Conservation (phyloP, 2,113 vertebrate genomes). For the Carlito syrichta region DNA sequence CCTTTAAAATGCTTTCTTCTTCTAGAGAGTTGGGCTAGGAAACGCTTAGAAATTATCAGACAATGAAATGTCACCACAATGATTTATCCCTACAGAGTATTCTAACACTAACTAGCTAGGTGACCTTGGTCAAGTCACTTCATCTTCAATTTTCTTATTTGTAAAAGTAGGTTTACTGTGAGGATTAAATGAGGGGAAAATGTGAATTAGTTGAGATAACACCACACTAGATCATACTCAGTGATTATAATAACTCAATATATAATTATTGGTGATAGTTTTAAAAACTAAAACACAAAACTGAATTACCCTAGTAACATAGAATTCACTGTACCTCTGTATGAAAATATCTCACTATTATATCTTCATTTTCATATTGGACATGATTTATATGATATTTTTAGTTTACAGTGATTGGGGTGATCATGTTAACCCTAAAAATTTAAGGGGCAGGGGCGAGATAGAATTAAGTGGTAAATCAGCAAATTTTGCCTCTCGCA, state of each 20-base stretch:
- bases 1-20: background rate
- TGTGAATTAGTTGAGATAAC: background rate
- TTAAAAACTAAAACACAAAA: background rate
- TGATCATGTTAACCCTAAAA: constrained; percentile 48
- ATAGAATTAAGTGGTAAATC: constrained; percentile 39
- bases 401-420: constrained; percentile 24
- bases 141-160: background rate
- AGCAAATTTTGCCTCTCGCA: background rate
- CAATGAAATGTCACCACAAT: background rate
- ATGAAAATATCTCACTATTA: constrained; percentile 43
- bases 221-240: background rate
- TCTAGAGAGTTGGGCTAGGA: background rate
- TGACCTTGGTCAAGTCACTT: background rate
- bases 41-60: background rate
- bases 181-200: background rate
- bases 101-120: background rate
- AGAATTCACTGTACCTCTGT: background rate
- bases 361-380: constrained; percentile 42
- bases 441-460: background rate
- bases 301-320: background rate
- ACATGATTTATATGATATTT: constrained; percentile 20
- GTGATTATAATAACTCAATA: background rate
- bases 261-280: background rate
- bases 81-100: background rate
- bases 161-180: background rate